These are phyloP conservation scores for Gavialis gangeticus DNA, from an alignment of 2,113 vertebrate genomes.

Conservation along the genomic window DNA sequence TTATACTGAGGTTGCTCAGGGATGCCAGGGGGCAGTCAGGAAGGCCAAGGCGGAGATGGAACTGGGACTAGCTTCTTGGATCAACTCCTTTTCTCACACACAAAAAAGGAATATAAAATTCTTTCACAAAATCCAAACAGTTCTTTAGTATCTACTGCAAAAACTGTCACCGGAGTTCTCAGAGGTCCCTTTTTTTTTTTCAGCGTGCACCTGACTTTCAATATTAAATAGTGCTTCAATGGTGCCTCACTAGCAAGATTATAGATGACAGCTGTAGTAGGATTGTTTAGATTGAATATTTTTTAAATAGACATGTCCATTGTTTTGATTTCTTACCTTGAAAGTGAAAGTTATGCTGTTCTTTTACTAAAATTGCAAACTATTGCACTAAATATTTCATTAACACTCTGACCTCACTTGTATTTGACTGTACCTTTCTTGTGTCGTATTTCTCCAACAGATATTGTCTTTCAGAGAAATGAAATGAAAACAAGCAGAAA, in stretches of 20 bases:
- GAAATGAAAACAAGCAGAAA: background rate
- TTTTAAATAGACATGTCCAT: background rate
- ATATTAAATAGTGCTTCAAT: background rate
- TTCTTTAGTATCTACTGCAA: background rate
- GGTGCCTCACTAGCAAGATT: background rate
- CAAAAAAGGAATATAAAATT: background rate
- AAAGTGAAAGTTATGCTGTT: background rate
- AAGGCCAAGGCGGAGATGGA: too few species aligned
- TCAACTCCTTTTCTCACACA: background rate
- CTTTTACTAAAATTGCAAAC: background rate
- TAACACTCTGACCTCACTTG: slow-evolving; percentile 34
- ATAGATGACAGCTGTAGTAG: background rate
- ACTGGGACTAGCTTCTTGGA: too few species aligned
- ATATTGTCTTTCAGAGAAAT: slow-evolving; percentile 14
- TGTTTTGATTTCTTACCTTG: slow-evolving; percentile 25
- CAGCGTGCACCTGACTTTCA: background rate
- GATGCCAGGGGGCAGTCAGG: too few species aligned
- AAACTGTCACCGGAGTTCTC: background rate
- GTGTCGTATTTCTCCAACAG: background rate
- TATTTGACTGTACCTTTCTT: slow-evolving; percentile 3
- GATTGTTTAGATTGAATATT: slow-evolving; percentile 34
- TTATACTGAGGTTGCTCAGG: too few species aligned
- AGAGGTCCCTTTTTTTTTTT: background rate
- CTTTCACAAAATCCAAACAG: background rate
- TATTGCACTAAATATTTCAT: slow-evolving; percentile 36